phyloP scores from a whole-genome alignment of 2,888 invertebrate species.

The Adela reaumurella region DNA sequence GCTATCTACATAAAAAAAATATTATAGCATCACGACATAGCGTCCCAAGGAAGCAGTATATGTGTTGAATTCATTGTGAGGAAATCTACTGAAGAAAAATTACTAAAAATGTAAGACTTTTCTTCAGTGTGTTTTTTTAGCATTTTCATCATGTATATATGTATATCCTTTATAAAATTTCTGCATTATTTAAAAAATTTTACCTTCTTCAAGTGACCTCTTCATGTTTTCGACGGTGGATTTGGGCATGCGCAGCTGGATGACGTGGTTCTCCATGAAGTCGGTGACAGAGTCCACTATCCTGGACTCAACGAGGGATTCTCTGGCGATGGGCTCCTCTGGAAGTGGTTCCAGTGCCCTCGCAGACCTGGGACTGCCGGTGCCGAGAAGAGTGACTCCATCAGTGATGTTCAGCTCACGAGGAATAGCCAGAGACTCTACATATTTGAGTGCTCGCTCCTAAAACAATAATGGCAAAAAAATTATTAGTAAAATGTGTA shows the following conservation, averaged over 20 bases:
- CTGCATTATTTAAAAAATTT: slow-evolving; percentile 17
- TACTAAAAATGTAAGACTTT: too few species aligned
- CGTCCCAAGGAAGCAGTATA: too few species aligned
- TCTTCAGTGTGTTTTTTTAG: neutral
- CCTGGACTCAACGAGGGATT: slow-evolving; percentile 68
- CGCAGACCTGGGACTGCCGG: slow-evolving; percentile 53
- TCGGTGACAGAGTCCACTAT: slow-evolving; percentile 71
- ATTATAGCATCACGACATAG: too few species aligned
- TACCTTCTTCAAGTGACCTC: slow-evolving; percentile 78
- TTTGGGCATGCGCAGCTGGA: slow-evolving; percentile 76
- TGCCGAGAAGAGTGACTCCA: slow-evolving; percentile 55
- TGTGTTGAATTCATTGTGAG: too few species aligned
- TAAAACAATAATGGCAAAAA: slow-evolving; percentile 22
- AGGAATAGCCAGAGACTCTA: slow-evolving; percentile 51
- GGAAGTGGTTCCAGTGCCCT: slow-evolving; percentile 63
- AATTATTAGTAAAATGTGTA: too few species aligned
- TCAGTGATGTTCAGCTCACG: slow-evolving; percentile 57
- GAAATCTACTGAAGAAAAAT: too few species aligned
- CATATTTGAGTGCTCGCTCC: slow-evolving; percentile 69
- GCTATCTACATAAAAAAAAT: too few species aligned
- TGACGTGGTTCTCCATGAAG: slow-evolving; percentile 75
- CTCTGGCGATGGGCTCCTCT: slow-evolving; percentile 67
- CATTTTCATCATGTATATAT: neutral
- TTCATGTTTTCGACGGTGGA: slow-evolving; percentile 71
- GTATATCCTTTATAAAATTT: neutral